Evolutionary conservation across 2,113 vertebrate species (phyloP), one percentile per base, ranked within the genome.

Genomic region (Neogobius melanostomus): DNA sequence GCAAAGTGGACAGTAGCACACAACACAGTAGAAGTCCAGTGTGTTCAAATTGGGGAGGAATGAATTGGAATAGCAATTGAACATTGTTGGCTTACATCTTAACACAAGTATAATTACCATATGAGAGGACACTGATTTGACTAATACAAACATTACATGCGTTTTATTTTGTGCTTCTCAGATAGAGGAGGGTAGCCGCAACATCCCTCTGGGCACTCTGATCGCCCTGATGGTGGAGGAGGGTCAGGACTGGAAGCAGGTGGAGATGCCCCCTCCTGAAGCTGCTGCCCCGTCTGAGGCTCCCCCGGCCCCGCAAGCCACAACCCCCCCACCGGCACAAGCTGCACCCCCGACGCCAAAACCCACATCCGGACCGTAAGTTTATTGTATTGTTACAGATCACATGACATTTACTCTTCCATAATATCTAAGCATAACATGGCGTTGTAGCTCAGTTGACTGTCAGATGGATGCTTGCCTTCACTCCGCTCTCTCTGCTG

Each of bases 191-290:
- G 98, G 97, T 72, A 95, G 93, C 87, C 96, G 93, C 76, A 94
- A 92, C 6, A 82, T 99, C 8, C 93, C 75, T 11, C 91, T 99
- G 59, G 97, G 98, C 11, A 92, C 95, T 0, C 86, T 97, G 51
- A 98, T 99, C 21, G 95, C 94, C 56, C 90, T 98, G 67, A 92
- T 99, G 86, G 96, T 98, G 71, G 95, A 95, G 75, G 97, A 98
- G 92, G 96, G 96, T 67, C 90, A 95, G 89, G 96, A 99, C 87
- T 99, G 96, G 96, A 97, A 95, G 68, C 89, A 94, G 57, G 95
- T 97, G 73, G 95, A 98, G 84, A 87, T 97, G 56, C 96, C 96
- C 36, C 73, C 91, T 84, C 89, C 92, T 53, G 57, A 45, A 21
- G 74, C 68, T 63, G 79, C 70, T 56, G 77, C 84, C 12, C 51